Evolutionary conservation across 2,797 vertebrate genomes (phyloP).

Genomic region (Artibeus jamaicensis): DNA sequence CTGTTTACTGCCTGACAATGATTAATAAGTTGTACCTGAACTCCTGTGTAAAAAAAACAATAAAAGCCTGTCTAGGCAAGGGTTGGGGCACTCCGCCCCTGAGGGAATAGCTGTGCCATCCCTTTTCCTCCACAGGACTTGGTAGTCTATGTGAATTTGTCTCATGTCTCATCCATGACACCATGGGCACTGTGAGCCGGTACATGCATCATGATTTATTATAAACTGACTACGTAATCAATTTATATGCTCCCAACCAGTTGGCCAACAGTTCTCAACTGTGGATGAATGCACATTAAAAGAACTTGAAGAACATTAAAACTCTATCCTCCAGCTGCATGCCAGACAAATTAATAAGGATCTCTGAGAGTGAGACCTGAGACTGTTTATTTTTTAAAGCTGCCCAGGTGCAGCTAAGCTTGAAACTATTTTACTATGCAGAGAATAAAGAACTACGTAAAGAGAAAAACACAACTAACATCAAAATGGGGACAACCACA

Average conservation of each 20-base stretch:
- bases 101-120: too few species aligned
- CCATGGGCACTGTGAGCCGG: too few species aligned
- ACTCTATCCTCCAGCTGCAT: background rate
- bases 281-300: background rate
- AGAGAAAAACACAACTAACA: slow-evolving; percentile 15
- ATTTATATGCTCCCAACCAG: background rate
- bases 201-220: background rate
- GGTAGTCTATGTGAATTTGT: too few species aligned
- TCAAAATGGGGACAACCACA: background rate
- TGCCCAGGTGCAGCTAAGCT: background rate
- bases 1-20: too few species aligned
- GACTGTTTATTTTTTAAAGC: background rate
- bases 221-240: background rate
- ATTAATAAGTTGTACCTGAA: too few species aligned
- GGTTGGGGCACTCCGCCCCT: too few species aligned
- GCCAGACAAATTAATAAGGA: background rate
- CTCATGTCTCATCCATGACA: too few species aligned
- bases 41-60: too few species aligned
- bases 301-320: background rate
- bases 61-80: too few species aligned
- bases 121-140: too few species aligned
- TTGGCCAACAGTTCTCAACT: background rate
- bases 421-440: slow-evolving; percentile 21
- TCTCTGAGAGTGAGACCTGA: background rate
- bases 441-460: background rate